A percentile compares a stretch with the other conserved stretches of the same genome.
Conservation (phyloP, 53 echinoderm and acorn worm genomes). For the Actinopyga echinites region DNA sequence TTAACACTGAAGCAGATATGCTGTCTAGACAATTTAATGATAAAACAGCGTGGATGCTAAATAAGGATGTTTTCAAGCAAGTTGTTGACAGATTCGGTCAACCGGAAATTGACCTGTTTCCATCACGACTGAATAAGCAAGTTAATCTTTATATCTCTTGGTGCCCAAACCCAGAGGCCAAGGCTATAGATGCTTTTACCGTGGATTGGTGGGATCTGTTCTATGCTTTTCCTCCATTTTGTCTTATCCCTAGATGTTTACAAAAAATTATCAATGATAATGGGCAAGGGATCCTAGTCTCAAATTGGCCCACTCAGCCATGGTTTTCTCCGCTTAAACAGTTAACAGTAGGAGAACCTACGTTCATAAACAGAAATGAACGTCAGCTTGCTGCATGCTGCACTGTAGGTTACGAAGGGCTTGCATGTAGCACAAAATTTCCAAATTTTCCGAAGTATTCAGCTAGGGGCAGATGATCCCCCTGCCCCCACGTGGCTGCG, state of each 20-base stretch:
- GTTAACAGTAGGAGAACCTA: not conserved
- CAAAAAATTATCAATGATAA: not conserved
- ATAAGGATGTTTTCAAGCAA: not conserved
- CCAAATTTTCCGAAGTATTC: too few species aligned
- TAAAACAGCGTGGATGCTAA: constrained; percentile 39
- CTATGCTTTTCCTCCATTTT: constrained; percentile 45
- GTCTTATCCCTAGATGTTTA: not conserved
- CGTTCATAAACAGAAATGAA: not conserved
- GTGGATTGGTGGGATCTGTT: not conserved
- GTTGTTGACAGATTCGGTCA: not conserved
- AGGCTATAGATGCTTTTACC: constrained; percentile 16
- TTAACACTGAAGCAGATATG: constrained; percentile 15
- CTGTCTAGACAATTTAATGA: constrained; percentile 20
- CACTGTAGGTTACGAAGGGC: not conserved
- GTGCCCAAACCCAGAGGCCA: constrained; percentile 2
- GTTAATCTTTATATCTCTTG: not conserved
- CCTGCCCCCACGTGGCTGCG: too few species aligned
- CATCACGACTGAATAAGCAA: constrained; percentile 30
- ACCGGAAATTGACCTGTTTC: constrained; percentile 11
- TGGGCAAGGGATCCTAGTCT: constrained; percentile 7
- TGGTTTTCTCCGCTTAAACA: constrained; percentile 9
- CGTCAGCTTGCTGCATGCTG: not conserved
- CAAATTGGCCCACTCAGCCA: constrained; percentile 31
- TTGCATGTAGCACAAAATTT: not conserved
- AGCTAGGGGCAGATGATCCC: too few species aligned